A percentile compares a stretch with the other conserved stretches of the same genome.
Conservation (phyloP, 2,888 invertebrate species). For the Choristoneura rosaceana region DNA sequence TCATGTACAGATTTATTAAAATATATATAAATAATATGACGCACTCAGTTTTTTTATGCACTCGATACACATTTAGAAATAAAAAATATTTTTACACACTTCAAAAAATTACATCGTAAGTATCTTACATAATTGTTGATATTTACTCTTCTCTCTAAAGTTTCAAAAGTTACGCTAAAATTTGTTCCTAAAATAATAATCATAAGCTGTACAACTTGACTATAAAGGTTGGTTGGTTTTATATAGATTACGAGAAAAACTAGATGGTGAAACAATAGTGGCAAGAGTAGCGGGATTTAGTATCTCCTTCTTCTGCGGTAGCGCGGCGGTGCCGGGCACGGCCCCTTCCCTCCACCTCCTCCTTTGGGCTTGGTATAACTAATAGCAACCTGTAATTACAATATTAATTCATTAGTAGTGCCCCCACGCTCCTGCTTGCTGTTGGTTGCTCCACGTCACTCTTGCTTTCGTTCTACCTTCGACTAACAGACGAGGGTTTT, state of each 20-base stretch:
- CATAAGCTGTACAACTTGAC: slow-evolving; percentile 5
- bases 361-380: neutral
- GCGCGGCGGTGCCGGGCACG: neutral
- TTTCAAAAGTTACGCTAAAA: neutral
- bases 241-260: neutral
- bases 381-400: slow-evolving; percentile 4
- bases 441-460: no score
- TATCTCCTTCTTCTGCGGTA: neutral
- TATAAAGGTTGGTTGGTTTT: neutral
- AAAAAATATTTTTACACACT: neutral
- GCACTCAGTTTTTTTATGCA: slow-evolving; percentile 43
- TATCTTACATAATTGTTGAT: neutral
- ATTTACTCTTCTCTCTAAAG: neutral
- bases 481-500: no score
- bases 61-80: slow-evolving; percentile 17
- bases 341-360: neutral
- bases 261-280: neutral
- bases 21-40: slow-evolving; percentile 51
- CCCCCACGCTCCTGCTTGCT: neutral
- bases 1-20: slow-evolving; percentile 82
- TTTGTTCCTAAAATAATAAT: neutral
- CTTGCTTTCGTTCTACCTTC: no score
- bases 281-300: neutral
- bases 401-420: neutral
- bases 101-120: neutral